Evolutionary conservation across 2,113 vertebrate species (phyloP).

Genomic region (sheep (Ovis aries)): ARS-UI_Ramb_v3.0 NC_056080.1:12726001-12726500

Average conservation of each 20-base stretch:
- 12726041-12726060: neutral
- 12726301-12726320: neutral
- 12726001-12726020: neutral
- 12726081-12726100: slow-evolving; percentile 19
- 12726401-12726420: neutral
- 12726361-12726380: neutral
- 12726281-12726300: neutral
- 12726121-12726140: neutral
- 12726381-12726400: neutral
- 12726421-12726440: slow-evolving; percentile 66
- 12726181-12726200: neutral
- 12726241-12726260: neutral
- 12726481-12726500: neutral
- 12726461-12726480: neutral
- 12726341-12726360: neutral
- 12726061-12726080: neutral
- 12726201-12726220: neutral
- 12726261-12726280: neutral
- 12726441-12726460: neutral
- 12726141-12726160: neutral
- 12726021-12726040: slow-evolving; percentile 4
- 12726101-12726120: neutral
- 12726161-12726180: slow-evolving; percentile 12
- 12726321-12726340: neutral
- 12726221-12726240: neutral